phyloP scores from a whole-genome alignment of 2,888 invertebrate genomes.

The Tinea pellionella region DNA sequence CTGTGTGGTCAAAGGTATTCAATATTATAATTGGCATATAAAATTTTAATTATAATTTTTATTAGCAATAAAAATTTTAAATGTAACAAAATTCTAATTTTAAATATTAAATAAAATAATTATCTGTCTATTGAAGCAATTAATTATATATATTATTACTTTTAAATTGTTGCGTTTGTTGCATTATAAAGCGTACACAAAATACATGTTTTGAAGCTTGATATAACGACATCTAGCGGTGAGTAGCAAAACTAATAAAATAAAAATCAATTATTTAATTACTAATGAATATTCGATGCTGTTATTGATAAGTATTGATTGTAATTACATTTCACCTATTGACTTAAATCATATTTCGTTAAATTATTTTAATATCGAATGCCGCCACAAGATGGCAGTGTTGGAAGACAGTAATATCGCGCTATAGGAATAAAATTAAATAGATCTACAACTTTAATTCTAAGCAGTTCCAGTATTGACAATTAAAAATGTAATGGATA shows the following conservation, averaged over 20 bases:
- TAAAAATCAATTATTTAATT: background rate
- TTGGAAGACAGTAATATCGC: no score
- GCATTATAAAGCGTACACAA: background rate
- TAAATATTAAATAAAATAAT: background rate
- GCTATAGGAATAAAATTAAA: no score
- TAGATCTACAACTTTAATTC: no score
- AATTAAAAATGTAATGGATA: no score
- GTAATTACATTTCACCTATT: background rate
- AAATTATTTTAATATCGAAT: background rate
- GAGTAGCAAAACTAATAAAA: conserved; percentile 38
- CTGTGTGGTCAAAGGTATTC: background rate
- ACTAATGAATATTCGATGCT: background rate
- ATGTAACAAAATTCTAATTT: background rate
- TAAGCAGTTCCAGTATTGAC: no score
- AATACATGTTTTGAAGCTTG: background rate
- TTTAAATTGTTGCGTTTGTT: background rate
- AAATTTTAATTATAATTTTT: background rate
- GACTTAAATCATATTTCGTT: background rate
- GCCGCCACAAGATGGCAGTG: background rate
- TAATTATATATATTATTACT: background rate
- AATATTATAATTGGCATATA: background rate
- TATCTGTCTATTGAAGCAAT: background rate
- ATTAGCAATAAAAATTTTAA: background rate
- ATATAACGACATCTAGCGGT: conserved; percentile 47
- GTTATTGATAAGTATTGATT: background rate